These are phyloP conservation scores for Drosophila nigritarsus DNA, from an alignment of 2,888 invertebrate genomes.

Conservation along the genomic window DNA sequence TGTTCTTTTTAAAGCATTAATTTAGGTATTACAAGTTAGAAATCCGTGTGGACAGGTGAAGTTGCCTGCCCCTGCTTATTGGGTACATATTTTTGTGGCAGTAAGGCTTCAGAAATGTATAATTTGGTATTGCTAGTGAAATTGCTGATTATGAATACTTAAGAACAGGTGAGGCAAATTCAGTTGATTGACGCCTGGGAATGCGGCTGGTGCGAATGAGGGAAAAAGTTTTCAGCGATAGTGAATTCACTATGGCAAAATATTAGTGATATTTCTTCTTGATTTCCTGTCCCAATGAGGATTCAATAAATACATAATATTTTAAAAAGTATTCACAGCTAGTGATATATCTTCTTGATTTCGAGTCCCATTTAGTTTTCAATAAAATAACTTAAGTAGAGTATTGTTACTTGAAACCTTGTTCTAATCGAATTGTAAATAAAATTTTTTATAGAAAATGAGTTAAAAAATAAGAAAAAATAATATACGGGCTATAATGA, in stretches of 20 bases:
- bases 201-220: conserved; percentile 8
- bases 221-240: conserved; percentile 8
- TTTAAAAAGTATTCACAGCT: too few species aligned
- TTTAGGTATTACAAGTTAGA: conserved; percentile 78
- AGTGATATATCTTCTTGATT: too few species aligned
- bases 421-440: too few species aligned
- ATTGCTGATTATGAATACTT: conserved; percentile 41
- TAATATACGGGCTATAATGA: neutral
- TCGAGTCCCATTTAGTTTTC: too few species aligned
- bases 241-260: neutral
- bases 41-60: conserved; percentile 81
- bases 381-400: neutral
- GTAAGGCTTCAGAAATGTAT: conserved; percentile 33
- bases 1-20: conserved; percentile 70
- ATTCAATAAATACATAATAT: neutral
- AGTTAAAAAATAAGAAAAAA: too few species aligned
- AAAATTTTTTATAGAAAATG: neutral
- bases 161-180: conserved; percentile 42
- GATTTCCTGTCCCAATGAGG: neutral
- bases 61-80: conserved; percentile 30
- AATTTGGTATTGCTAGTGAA: conserved; percentile 45
- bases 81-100: conserved; percentile 15
- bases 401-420: neutral
- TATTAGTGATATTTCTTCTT: neutral
- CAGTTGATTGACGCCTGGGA: conserved; percentile 19